Conservation (phyloP, 2,113 vertebrate genomes). For the Oryzias curvinotus region DNA sequence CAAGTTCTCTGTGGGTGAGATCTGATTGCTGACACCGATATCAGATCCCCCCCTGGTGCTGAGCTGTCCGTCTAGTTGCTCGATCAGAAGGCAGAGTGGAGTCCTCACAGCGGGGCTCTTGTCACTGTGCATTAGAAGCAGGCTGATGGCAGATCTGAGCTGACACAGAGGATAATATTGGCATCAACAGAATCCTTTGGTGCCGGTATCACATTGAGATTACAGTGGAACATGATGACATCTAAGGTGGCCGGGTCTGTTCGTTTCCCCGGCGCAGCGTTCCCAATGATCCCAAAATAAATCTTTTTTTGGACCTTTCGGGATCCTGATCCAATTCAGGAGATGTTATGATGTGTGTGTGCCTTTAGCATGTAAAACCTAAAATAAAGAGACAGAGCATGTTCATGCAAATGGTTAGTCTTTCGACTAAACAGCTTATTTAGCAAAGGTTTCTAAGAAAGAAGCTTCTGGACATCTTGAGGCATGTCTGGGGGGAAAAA, state of each 20-base stretch:
- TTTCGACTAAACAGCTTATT: not conserved
- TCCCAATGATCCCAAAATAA: slow-evolving; percentile 29
- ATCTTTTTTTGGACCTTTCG: slow-evolving; percentile 40
- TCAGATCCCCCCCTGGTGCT: slow-evolving; percentile 59
- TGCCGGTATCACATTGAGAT: slow-evolving; percentile 41
- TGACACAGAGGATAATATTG: slow-evolving; percentile 70
- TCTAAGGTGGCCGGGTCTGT: slow-evolving; percentile 47
- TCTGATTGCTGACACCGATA: slow-evolving; percentile 76
- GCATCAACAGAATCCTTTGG: slow-evolving; percentile 57
- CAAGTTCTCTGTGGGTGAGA: slow-evolving; percentile 64
- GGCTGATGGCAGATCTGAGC: slow-evolving; percentile 51
- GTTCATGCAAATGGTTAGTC: no score
- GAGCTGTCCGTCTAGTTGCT: slow-evolving; percentile 72
- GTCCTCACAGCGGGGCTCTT: slow-evolving; percentile 63
- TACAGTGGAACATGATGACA: slow-evolving; percentile 53
- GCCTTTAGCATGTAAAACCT: no score
- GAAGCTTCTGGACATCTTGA: slow-evolving; percentile 15
- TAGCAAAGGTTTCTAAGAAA: slow-evolving; percentile 9
- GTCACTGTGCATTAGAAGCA: slow-evolving; percentile 64
- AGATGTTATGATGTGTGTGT: slow-evolving; percentile 12
- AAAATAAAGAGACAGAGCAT: no score
- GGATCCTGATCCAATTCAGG: slow-evolving; percentile 31
- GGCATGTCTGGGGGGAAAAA: slow-evolving; percentile 1
- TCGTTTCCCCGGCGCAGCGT: slow-evolving; percentile 35
- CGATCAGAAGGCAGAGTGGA: slow-evolving; percentile 65